A percentile compares a stretch with the other conserved stretches of the same genome.
phyloP scores from a whole-genome alignment of 2,888 invertebrate species.

The Lepetodrilus schrolli region DNA sequence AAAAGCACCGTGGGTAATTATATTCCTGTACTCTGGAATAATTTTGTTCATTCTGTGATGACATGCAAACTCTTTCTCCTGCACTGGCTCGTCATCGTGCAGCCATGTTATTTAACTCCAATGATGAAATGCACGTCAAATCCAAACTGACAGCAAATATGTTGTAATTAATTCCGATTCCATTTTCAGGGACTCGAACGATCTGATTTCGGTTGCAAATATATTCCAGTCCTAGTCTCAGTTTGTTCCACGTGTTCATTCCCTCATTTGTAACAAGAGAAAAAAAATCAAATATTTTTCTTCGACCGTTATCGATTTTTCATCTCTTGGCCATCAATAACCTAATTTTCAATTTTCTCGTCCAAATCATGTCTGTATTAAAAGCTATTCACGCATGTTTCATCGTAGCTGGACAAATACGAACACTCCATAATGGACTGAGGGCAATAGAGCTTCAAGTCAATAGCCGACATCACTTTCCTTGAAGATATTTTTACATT shows the following conservation, averaged over 20 bases:
- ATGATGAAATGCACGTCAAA: too few species aligned
- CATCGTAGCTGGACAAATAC: background rate
- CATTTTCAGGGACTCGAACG: too few species aligned
- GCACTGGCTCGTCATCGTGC: too few species aligned
- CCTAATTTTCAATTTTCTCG: constrained; percentile 24
- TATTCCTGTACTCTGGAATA: too few species aligned
- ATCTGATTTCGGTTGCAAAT: background rate
- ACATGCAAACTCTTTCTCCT: too few species aligned
- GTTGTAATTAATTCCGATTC: too few species aligned
- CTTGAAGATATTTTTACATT: background rate
- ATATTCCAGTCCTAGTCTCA: background rate
- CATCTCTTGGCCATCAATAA: constrained; percentile 14
- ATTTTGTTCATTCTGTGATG: too few species aligned
- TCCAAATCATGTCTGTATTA: constrained; percentile 23
- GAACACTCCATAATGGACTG: constrained; percentile 5
- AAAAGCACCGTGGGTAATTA: background rate
- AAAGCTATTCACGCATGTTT: constrained; percentile 26
- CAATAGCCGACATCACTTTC: background rate
- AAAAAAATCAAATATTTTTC: constrained; percentile 21
- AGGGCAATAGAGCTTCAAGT: background rate
- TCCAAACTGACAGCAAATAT: too few species aligned
- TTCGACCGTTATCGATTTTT: background rate
- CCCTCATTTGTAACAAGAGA: constrained; percentile 11
- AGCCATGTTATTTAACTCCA: too few species aligned
- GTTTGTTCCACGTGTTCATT: background rate